Base-by-base conservation (phyloP, 2,113 vertebrate genomes). In the Recurvirostra avosetta region DNA sequence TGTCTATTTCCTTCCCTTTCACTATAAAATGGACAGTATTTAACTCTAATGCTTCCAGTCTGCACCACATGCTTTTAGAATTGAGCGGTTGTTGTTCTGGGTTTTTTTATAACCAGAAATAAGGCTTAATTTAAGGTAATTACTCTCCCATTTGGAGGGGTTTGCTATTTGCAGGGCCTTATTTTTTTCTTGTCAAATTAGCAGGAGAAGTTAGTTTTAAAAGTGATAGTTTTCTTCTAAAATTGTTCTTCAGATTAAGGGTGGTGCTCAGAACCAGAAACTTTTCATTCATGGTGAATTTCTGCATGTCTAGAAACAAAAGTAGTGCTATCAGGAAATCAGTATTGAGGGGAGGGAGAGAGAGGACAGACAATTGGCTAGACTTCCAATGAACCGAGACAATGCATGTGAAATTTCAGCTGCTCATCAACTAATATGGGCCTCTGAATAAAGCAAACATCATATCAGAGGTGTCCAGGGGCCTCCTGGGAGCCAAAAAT, bases 101-200 rank as follows among this genome's bases (percentile, higher is more conserved):
- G 41, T 3, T 75, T 90, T 72, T 79, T 94, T 97, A 94, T 97
- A 96, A 95, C 98, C 97, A 98, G 96, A 98, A 98, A 97, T 98
- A 96, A 98, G 77, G 80, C 83, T 98, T 97, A 97, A 98, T 98
- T 98, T 96, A 90, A 97, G 97, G 96, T 98, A 98, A 98, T 98
- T 97, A 94, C 97, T 97, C 96, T 91, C 79, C 88, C 67, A 88
- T 95, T 97, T 70, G 47, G 89, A 89, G 65, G 84, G 83, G 45
- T 96, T 91, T 88, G 66, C 97, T 98, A 97, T 98, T 98, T 98
- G 97, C 73, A 94, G 98, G 95, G 85, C 70, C 95, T 93, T 96
- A 68, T 93, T 97, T 94, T 95, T 84, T 78, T 23, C 95, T 81
- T 79, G 96, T 96, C 83, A 94, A 82, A 96, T 97, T 96, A 97